A percentile compares a stretch with the other conserved stretches of the same genome.
Conservation (phyloP, 2,888 invertebrate genomes). For the Amorpha juglandis region DNA sequence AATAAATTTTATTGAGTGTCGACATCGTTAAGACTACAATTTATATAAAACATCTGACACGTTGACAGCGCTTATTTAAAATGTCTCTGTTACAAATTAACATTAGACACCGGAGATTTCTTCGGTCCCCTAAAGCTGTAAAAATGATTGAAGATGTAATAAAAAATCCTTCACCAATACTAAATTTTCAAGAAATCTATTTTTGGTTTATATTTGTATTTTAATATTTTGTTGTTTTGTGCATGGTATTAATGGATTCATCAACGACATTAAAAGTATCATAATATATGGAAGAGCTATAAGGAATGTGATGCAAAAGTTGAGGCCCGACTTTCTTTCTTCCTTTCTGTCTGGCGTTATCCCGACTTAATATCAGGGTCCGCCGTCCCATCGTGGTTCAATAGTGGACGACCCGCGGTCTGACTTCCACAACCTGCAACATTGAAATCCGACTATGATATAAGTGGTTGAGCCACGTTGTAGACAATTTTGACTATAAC, state of each 20-base stretch:
- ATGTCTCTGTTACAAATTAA: slow-evolving; percentile 60
- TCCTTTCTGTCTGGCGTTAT: too few relatives aligned
- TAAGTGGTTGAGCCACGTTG: too few relatives aligned
- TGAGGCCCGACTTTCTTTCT: too few relatives aligned
- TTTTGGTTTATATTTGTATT: slow-evolving; percentile 8
- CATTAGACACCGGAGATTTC: slow-evolving; percentile 47
- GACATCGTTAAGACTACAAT: slow-evolving; percentile 70
- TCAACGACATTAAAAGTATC: not conserved
- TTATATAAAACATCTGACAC: slow-evolving; percentile 70
- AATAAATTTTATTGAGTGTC: slow-evolving; percentile 70
- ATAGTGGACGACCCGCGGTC: too few relatives aligned
- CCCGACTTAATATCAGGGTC: too few relatives aligned
- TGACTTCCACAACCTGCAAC: too few relatives aligned
- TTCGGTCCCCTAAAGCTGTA: slow-evolving; percentile 42
- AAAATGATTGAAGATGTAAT: slow-evolving; percentile 46
- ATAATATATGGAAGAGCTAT: not conserved
- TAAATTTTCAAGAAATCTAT: slow-evolving; percentile 7
- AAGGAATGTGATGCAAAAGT: not conserved
- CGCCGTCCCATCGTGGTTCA: too few relatives aligned
- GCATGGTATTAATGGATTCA: not conserved
- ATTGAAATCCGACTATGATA: too few relatives aligned
- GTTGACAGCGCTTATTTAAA: slow-evolving; percentile 70
- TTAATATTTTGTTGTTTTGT: not conserved
- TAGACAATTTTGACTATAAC: too few relatives aligned
- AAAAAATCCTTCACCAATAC: slow-evolving; percentile 23